Evolutionary conservation across 1,140 invertebrate genomes (phyloP).

Genomic region (Drosophila nikananu): DNA sequence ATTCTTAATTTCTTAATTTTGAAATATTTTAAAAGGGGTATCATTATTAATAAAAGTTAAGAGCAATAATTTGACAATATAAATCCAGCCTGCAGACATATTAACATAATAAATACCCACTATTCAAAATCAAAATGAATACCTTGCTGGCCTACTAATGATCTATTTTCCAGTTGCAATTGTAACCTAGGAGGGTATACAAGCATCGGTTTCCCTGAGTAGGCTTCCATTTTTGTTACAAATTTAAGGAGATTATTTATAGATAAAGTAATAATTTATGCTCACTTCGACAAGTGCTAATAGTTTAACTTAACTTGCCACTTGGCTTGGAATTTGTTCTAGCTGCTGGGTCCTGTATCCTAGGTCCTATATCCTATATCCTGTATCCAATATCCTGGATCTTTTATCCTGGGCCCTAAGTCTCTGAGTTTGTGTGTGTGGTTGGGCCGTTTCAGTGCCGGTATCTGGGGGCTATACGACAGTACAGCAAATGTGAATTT

Average conservation of each 20-base stretch:
- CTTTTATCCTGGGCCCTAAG: too few species aligned
- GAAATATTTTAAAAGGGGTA: too few species aligned
- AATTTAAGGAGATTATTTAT: neutral
- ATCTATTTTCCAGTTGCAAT: too few species aligned
- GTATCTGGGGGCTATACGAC: conserved; percentile 36
- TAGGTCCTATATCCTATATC: too few species aligned
- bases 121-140: neutral
- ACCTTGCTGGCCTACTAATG: neutral
- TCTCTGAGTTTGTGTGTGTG: neutral
- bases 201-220: neutral
- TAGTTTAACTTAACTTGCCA: neutral
- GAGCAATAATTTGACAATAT: too few species aligned
- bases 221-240: neutral
- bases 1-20: too few species aligned
- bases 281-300: neutral
- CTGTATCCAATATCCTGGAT: too few species aligned
- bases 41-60: too few species aligned
- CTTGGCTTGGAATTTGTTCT: conserved; percentile 6
- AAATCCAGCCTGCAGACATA: too few species aligned
- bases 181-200: neutral
- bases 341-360: neutral
- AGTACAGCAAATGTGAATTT: conserved; percentile 75
- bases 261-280: neutral
- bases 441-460: conserved; percentile 30
- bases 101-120: neutral